These are phyloP conservation scores for Sebastes matsubarae DNA, from an alignment of 2,797 vertebrate species.

Conservation along the genomic window DNA sequence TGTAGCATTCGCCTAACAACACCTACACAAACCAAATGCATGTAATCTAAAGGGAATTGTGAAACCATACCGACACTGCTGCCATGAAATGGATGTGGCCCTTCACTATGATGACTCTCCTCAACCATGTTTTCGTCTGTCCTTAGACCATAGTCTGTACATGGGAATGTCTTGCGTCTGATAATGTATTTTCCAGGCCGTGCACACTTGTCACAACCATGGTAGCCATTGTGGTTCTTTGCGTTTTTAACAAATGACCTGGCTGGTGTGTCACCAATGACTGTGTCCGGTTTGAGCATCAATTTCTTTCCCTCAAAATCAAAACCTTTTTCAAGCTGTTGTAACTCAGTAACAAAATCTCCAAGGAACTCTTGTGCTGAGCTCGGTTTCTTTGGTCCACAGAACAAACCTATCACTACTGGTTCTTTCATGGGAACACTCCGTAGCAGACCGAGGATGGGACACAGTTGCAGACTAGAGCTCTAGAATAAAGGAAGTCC, in stretches of 20 bases:
- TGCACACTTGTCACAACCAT: not conserved
- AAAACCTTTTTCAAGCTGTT: slow-evolving; percentile 4
- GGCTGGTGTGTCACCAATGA: not conserved
- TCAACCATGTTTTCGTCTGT: not conserved
- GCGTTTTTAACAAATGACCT: slow-evolving; percentile 19
- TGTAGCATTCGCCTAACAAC: not conserved
- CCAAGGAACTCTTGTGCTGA: not conserved
- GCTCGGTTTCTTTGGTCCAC: slow-evolving; percentile 17
- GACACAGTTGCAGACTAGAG: not conserved
- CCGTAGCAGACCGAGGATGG: not conserved
- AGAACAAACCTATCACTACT: slow-evolving; percentile 1
- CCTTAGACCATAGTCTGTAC: not conserved
- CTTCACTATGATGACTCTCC: not conserved
- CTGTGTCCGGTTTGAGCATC: not conserved
- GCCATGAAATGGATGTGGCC: not conserved
- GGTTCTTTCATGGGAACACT: slow-evolving; percentile 13
- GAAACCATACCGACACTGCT: not conserved
- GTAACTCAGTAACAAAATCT: not conserved
- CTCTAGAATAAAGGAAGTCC: slow-evolving; percentile 31
- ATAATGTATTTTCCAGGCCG: slow-evolving; percentile 21
- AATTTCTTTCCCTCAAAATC: not conserved
- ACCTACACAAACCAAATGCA: not conserved
- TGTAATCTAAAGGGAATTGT: not conserved
- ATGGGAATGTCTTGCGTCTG: slow-evolving; percentile 7
- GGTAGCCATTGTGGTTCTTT: slow-evolving; percentile 16